Base-by-base conservation (phyloP, 2,797 vertebrate genomes). In the Odontamblyopus lacepedii region DNA sequence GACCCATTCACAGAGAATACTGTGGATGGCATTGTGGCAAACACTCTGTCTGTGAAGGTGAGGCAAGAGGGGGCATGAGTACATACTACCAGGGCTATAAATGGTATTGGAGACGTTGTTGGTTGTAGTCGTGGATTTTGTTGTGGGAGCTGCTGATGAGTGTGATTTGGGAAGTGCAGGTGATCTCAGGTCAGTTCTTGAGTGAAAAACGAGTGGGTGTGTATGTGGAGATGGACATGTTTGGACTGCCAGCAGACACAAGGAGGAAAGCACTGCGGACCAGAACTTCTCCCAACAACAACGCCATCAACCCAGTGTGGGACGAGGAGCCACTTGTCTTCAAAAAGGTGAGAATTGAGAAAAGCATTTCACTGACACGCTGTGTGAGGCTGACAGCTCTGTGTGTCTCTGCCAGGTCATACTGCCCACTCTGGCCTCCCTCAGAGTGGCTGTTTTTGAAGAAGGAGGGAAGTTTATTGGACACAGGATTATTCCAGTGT, bases 1-100 rank as follows among this genome's bases (percentile, higher is more conserved):
- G 98, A 99, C 88, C 98, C 97, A 0, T 99, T 99, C 79, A 94
- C 96, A 1, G 97, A 99, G 88, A 93, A 95, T 81, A 99, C 97
- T 1, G 97, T 99, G 61, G 98, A 99, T 53, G 97, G 98, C 48
- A 98, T 99, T 44, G 96, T 99, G 6, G 98, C 98, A 48, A 99
- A 99, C 92, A 99, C 96, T 0, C 91, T 99, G n/a, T 98, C 97
- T 59, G 97, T 99, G 53, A 99, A 99, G 96, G 98, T 99, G 87
- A n/a, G 61, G 4, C 5, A 9, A 38, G 7, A 38, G 35, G 35
- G 35, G 6, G 35, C 35, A 8, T 38, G 35, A 9, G 8, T 38
- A 38, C 35, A 9, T 38, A 38, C 7, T 38, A 9, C 35, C 35
- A 38, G 35, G 8, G 8, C 35, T 38, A 38, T 38, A 8, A 38